phyloP scores from a whole-genome alignment of 1,140 invertebrate genomes.

The Trissolcus basalis region DNA sequence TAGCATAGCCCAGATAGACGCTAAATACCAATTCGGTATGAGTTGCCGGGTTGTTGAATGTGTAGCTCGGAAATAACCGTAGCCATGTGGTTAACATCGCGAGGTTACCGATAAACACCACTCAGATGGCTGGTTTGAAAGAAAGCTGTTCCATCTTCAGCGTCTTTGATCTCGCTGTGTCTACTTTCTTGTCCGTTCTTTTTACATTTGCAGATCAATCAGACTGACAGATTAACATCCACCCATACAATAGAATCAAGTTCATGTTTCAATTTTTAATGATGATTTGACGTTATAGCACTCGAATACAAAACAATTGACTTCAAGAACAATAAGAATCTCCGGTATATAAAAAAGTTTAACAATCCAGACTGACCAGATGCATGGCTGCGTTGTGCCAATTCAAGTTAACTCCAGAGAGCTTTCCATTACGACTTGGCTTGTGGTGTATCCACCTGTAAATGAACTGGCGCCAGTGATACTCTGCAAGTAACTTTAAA shows the following conservation, averaged over 20 bases:
- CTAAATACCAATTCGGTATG: conserved; percentile 39
- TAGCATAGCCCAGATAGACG: conserved; percentile 38
- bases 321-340: conserved; percentile 33
- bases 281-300: conserved; percentile 15
- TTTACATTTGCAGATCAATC: conserved; percentile 41
- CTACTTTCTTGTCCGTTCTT: conserved; percentile 41
- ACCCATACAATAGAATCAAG: conserved; percentile 37
- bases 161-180: conserved; percentile 57
- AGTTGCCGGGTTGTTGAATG: conserved; percentile 49
- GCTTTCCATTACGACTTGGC: conserved; percentile 61
- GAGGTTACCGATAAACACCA: conserved; percentile 60
- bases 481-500: conserved; percentile 65
- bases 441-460: conserved; percentile 62
- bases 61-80: conserved; percentile 56
- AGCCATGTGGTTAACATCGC: conserved; percentile 64
- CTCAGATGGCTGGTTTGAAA: conserved; percentile 51
- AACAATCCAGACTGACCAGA: conserved; percentile 33
- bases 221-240: conserved; percentile 51
- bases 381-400: conserved; percentile 9
- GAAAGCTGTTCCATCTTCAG: conserved; percentile 50
- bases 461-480: conserved; percentile 63
- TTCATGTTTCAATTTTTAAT: conserved; percentile 43
- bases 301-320: conserved; percentile 25
- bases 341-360: conserved; percentile 30
- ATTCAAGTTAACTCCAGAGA: conserved; percentile 52